Evolutionary conservation across 2,797 vertebrate genomes (phyloP).

Genomic region (Agapornis canus): DNA sequence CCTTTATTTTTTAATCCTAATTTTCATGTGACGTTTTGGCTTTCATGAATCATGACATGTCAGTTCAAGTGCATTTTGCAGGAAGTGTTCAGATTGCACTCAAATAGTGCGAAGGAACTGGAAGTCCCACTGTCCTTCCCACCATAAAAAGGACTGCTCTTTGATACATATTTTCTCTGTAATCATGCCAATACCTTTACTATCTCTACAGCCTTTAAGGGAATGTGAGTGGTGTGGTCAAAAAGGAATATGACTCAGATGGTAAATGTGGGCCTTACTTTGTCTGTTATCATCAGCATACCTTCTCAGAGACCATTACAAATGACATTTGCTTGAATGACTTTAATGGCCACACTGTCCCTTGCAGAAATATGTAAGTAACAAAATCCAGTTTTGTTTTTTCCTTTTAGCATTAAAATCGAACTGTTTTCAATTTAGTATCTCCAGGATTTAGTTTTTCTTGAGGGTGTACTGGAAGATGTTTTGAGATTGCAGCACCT

Average conservation of each 20-base stretch:
- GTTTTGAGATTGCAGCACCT: conserved; percentile 19
- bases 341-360: background rate
- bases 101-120: background rate
- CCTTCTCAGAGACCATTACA: background rate
- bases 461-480: background rate
- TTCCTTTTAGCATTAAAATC: background rate
- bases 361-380: background rate
- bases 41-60: background rate
- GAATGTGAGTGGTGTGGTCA: background rate
- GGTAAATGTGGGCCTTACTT: background rate
- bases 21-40: background rate
- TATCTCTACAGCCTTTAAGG: background rate
- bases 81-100: background rate
- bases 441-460: background rate
- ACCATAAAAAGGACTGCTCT: background rate
- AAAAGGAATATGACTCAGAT: background rate
- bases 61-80: background rate
- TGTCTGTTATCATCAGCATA: background rate
- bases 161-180: background rate
- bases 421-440: background rate
- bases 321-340: background rate
- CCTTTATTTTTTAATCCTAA: background rate
- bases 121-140: background rate
- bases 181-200: background rate
- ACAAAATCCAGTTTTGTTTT: background rate